Base-by-base conservation (phyloP, 2,113 vertebrate species). In the Apteryx mantelli region DNA sequence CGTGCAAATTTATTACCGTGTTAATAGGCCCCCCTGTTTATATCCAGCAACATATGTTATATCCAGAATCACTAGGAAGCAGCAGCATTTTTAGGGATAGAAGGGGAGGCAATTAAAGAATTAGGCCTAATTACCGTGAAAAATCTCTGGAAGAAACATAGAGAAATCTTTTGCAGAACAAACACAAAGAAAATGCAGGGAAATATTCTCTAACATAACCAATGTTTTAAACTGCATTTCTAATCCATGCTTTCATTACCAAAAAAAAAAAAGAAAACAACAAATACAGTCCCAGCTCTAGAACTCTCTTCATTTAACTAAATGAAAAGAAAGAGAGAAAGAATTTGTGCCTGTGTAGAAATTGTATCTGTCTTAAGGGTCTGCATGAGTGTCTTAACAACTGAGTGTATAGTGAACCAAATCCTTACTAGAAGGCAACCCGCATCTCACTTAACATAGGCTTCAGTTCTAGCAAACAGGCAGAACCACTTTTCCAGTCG, bases 11-110 rank as follows among this genome's bases (percentile, higher is more conserved):
- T 97, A 97, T 96, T 93, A 90, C 95, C 11, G 1, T 96, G 92
- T 96, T 97, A 97, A 98, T 95, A 93, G 91, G 40, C 64, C 82
- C 93, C 97, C 94, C 95, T 96, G 90, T 97, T 97, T 98, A 96
- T 97, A 96, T 96, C 96, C 61, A 13, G 86, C 75, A 94, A 95
- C 96, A 97, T 98, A 97, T 97, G 96, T 93, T 98, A 88, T 93
- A 96, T 65, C 65, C 88, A 97, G 95, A 91, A 95, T 94, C 86
- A 85, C 83, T 94, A 88, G 78, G 91, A 97, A 98, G 95, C 80
- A 82, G 96, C 64, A 83, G 61, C 86, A 83, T 94, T 97, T 97
- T 95, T 93, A 97, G 95, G 82, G 82, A 96, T 89, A 82, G 84
- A 96, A 80, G 90, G 83, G 87, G 87, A 97, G 73, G 92, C 89